phyloP scores from a whole-genome alignment of 2,888 invertebrate genomes.

The Lasioglossum vierecki region DNA sequence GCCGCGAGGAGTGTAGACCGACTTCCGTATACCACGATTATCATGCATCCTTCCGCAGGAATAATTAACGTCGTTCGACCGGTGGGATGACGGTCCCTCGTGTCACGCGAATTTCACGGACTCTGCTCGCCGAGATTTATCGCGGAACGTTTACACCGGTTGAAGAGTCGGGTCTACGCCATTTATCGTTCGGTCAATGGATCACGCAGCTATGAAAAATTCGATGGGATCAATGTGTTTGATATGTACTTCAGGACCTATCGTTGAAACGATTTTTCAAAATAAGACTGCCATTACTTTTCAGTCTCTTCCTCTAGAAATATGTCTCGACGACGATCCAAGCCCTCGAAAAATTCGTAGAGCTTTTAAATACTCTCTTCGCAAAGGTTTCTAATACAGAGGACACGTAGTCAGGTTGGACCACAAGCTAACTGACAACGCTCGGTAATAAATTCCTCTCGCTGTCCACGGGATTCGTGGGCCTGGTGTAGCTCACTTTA shows the following conservation, averaged over 20 bases:
- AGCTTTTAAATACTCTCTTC: neutral
- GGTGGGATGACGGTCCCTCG: conserved; percentile 54
- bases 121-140: conserved; percentile 59
- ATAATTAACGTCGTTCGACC: conserved; percentile 62
- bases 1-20: conserved; percentile 31
- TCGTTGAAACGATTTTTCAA: neutral
- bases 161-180: conserved; percentile 24
- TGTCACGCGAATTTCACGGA: conserved; percentile 58
- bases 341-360: neutral
- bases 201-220: conserved; percentile 18
- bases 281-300: conserved; percentile 23
- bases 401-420: neutral
- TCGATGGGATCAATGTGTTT: conserved; percentile 24
- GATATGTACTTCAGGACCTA: conserved; percentile 11
- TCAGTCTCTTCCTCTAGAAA: neutral
- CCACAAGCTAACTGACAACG: neutral
- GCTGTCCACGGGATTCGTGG: conserved; percentile 19
- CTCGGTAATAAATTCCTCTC: conserved; percentile 22
- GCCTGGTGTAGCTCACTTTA: conserved; percentile 5
- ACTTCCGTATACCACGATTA: conserved; percentile 48
- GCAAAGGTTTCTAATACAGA: neutral
- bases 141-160: conserved; percentile 50
- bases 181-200: conserved; percentile 7
- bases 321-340: neutral
- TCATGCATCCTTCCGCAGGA: conserved; percentile 52